A percentile compares a stretch with the other conserved stretches of the same genome.
These are phyloP conservation scores for Cantharis rufa DNA, from an alignment of 2,888 invertebrate genomes.

Conservation along the genomic window DNA sequence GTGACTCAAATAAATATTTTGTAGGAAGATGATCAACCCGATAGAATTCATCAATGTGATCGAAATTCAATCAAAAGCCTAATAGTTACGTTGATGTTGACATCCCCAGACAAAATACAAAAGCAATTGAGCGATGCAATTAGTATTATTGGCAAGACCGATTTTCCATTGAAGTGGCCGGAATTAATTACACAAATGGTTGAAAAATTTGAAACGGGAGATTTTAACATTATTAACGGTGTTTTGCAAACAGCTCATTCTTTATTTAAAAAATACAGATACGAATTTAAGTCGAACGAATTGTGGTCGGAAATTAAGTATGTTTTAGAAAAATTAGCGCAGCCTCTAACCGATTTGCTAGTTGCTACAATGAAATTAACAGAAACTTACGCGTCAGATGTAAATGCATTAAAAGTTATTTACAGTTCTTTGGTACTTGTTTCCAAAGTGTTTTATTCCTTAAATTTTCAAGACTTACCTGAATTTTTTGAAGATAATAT, in stretches of 20 bases:
- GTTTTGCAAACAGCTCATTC: constrained; percentile 95
- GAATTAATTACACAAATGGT: constrained; percentile 92
- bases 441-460: constrained; percentile 94
- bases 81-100: constrained; percentile 91
- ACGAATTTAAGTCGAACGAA: constrained; percentile 92
- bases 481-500: constrained; percentile 99
- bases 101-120: constrained; percentile 87
- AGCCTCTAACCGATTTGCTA: constrained; percentile 90
- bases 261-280: constrained; percentile 92
- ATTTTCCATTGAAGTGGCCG: constrained; percentile 97
- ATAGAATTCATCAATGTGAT: constrained; percentile 81
- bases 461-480: constrained; percentile 97
- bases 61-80: constrained; percentile 79
- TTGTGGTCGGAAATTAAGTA: constrained; percentile 97
- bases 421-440: constrained; percentile 87
- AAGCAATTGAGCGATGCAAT: constrained; percentile 95
- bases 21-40: constrained; percentile 71
- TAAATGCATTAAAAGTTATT: constrained; percentile 80
- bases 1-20: constrained; percentile 18
- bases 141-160: constrained; percentile 93
- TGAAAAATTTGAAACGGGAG: constrained; percentile 84
- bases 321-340: constrained; percentile 91
- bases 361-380: constrained; percentile 83
- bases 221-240: constrained; percentile 94
- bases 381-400: constrained; percentile 76